Base-by-base conservation (phyloP, 1,140 invertebrate genomes). In the Drosophila bifasciata region DNA sequence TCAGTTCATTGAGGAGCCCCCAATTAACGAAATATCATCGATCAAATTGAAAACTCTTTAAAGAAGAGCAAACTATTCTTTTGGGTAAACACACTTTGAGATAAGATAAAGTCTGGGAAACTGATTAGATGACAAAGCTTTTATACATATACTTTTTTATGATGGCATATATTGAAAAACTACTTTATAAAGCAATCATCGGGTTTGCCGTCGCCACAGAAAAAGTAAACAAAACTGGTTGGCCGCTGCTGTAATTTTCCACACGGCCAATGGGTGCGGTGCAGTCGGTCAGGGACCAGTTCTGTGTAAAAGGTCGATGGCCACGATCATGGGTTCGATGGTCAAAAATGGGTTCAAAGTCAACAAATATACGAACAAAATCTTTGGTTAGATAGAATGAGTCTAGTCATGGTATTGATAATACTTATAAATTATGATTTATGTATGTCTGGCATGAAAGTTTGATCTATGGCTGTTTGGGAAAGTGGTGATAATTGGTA, bases 261-360 rank as follows among this genome's bases (percentile, higher is more conserved):
- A 86, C 75, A 66, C 32, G 72, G 46, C 67, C 67, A 63, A 62
- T 85, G 71, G 62, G 32, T 84, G 79, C 77, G 62, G 32, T 84
- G 79, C 77, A 78, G 50, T 56, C 28, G 32, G 51, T 32, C n/a
- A 16, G 32, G 13, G 32, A 36, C 81, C 81, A 85, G 81, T 85
- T 85, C 83, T 81, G 43, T 81, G 43, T 74, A 46, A 85, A 69
- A 86, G 81, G 77, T 80, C 69, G 63, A 52, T 79, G 50, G 53
- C 64, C 59, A 60, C 48, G 48, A 68, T 63, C 45, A 73, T 8
- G 44, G 9, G 8, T 11, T 25, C 19, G 25, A 60, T 21, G 25
- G 28, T 64, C 16, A 17, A 44, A 52, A 15, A 16, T 11, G 0
- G 11, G 23, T 11, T 11, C 7, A 17, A 5, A n/a, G 25, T 21